phyloP scores from a whole-genome alignment of 2,888 invertebrate species.

The Tineola bisselliella region DNA sequence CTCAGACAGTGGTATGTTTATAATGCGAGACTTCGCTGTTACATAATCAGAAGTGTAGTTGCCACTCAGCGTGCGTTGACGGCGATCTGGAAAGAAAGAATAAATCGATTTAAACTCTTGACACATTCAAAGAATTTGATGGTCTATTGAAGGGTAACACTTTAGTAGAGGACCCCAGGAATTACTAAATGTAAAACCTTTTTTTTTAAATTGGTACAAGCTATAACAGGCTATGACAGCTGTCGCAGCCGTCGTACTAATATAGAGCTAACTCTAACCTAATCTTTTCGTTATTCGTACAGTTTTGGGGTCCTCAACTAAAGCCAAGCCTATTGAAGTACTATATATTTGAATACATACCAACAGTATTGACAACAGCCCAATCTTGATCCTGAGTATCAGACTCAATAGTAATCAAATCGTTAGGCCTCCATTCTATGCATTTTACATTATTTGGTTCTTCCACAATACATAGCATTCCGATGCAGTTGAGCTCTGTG shows the following conservation, averaged over 20 bases:
- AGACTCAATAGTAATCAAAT: constrained; percentile 77
- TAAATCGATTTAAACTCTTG: no score
- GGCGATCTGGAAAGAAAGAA: constrained; percentile 50
- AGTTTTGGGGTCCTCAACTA: no score
- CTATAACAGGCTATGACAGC: no score
- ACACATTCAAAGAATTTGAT: no score
- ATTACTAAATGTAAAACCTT: no score
- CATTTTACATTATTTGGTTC: constrained; percentile 68
- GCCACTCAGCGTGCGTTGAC: constrained; percentile 70
- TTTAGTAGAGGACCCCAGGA: no score
- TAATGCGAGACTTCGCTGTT: constrained; percentile 47
- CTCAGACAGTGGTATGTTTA: constrained; percentile 47
- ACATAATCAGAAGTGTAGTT: constrained; percentile 58
- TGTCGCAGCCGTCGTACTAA: no score
- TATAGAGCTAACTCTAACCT: no score
- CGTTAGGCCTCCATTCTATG: constrained; percentile 86
- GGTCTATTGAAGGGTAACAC: no score
- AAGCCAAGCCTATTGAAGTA: no score
- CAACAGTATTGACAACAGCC: constrained; percentile 82
- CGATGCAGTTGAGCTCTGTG: constrained; percentile 72
- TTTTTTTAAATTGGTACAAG: no score
- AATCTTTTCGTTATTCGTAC: no score
- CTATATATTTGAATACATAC: constrained; percentile 29
- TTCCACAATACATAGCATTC: constrained; percentile 75
- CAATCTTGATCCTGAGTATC: constrained; percentile 85